Conservation (phyloP, 2,797 vertebrate genomes). For the Coregonus sp. region DNA sequence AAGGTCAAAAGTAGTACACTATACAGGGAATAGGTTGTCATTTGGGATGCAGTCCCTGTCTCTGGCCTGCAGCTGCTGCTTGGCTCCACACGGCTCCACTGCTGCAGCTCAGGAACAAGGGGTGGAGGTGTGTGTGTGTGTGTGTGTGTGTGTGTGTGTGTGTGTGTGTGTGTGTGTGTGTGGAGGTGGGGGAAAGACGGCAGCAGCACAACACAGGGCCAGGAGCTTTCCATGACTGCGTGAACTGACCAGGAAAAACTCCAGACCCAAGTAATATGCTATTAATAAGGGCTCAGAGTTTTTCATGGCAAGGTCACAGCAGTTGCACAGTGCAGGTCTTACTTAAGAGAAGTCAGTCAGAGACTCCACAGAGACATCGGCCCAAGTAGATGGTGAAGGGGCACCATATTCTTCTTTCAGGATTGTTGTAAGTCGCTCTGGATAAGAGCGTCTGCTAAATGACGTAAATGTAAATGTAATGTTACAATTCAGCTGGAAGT, state of each 20-base stretch:
- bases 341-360: too few species aligned
- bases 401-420: not conserved
- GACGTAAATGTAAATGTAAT: too few species aligned
- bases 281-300: not conserved
- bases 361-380: not conserved
- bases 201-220: not conserved
- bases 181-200: not conserved
- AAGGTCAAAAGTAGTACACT: not conserved
- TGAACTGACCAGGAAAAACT: not conserved
- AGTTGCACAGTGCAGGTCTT: too few species aligned
- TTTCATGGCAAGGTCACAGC: not conserved
- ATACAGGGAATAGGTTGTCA: not conserved
- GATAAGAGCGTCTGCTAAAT: too few species aligned
- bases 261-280: not conserved
- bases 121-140: too few species aligned
- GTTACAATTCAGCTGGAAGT: not conserved
- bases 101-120: too few species aligned
- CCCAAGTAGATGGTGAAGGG: not conserved
- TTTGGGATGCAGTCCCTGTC: not conserved
- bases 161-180: not conserved
- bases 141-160: too few species aligned
- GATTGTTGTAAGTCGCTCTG: not conserved
- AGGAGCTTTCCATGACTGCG: slow-evolving; percentile 7
- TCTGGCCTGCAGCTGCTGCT: slow-evolving; percentile 38
- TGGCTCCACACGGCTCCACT: slow-evolving; percentile 29